These are phyloP conservation scores for Lutra lutra DNA, from an alignment of 2,797 vertebrate genomes.

Conservation along the genomic window DNA sequence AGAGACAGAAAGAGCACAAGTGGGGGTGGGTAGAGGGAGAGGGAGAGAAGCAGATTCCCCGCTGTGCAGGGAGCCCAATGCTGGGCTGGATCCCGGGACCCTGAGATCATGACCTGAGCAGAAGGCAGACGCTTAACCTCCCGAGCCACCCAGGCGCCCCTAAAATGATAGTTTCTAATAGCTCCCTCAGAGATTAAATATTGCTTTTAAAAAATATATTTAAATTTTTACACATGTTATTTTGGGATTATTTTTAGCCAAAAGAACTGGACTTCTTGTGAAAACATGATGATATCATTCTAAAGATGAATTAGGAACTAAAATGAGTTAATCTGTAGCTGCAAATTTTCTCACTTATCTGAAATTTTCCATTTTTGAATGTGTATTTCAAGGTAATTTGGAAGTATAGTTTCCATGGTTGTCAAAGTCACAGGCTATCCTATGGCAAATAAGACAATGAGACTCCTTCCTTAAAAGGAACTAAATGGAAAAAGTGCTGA, in stretches of 20 bases:
- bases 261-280: not conserved
- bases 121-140: not conserved
- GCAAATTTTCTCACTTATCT: not conserved
- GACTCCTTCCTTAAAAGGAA: not conserved
- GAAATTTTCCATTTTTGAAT: not conserved
- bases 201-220: not conserved
- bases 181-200: not conserved
- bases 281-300: not conserved
- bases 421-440: not conserved
- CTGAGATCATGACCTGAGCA: not conserved
- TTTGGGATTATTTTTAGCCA: not conserved
- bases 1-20: too few relatives aligned
- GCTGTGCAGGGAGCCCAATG: fast-evolving
- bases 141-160: not conserved
- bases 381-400: not conserved
- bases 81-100: not conserved
- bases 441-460: not conserved
- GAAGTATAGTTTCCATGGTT: not conserved
- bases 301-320: not conserved
- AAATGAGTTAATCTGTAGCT: not conserved
- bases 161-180: not conserved
- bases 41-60: not conserved
- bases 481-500: not conserved
- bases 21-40: not conserved
- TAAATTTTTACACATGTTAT: not conserved